Evolutionary conservation across 2,113 vertebrate species (phyloP).

Genomic region (Rhabdomys dilectus): DNA sequence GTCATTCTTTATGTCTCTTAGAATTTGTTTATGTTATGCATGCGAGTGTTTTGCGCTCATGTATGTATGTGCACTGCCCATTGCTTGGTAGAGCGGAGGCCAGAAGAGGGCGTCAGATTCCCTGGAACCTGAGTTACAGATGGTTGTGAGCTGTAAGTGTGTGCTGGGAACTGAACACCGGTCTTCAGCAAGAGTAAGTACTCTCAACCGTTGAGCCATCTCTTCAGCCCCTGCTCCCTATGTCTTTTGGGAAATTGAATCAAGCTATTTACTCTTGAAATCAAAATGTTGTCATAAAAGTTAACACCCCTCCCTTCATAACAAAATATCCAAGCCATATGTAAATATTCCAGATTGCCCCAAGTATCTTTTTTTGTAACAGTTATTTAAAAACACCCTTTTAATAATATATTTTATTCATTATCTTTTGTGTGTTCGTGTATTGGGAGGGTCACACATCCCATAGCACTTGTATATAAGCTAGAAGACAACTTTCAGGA

Average conservation of each 20-base stretch:
- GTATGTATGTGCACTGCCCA: neutral
- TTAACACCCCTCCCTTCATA: neutral
- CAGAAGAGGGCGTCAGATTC: neutral
- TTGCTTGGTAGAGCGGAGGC: neutral
- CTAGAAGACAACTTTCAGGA: neutral
- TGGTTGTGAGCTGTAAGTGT: neutral
- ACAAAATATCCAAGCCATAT: neutral
- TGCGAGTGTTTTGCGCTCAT: neutral
- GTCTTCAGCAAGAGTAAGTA: neutral
- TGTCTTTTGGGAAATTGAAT: neutral
- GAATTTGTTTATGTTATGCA: neutral
- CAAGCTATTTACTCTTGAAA: neutral
- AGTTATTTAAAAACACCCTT: neutral
- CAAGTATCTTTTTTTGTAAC: neutral
- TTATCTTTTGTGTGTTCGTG: neutral
- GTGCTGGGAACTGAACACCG: neutral
- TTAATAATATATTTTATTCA: neutral
- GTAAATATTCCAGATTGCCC: neutral
- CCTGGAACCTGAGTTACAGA: neutral
- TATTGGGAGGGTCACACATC: neutral
- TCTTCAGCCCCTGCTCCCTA: neutral
- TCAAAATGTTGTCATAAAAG: neutral
- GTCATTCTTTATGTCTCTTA: neutral
- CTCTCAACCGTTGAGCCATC: neutral
- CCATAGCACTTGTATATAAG: neutral